These are phyloP conservation scores for Kryphioiulus occultus DNA, from an alignment of 2,888 invertebrate genomes.

Conservation along the genomic window DNA sequence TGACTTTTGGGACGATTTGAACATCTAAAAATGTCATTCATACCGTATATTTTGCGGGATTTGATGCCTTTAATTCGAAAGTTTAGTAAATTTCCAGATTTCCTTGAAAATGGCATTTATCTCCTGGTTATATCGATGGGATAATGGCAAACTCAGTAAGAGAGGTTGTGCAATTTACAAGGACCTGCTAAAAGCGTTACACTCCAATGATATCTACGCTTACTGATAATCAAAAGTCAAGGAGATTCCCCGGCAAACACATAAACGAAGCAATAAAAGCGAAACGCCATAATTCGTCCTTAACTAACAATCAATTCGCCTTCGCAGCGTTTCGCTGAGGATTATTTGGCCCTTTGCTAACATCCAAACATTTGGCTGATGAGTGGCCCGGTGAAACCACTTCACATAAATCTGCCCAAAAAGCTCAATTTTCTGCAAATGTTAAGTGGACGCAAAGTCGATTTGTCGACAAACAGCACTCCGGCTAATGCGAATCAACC, in stretches of 20 bases:
- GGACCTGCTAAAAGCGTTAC: background rate
- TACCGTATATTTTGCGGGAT: too few species aligned
- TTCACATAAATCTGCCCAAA: background rate
- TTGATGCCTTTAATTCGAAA: background rate
- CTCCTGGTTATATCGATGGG: background rate
- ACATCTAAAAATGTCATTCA: too few species aligned
- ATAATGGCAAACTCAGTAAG: background rate
- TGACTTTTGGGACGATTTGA: too few species aligned
- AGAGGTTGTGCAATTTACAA: background rate
- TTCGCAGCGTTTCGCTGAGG: background rate
- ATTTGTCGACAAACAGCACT: background rate
- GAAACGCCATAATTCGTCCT: conserved; percentile 15
- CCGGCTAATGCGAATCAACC: background rate
- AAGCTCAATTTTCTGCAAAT: conserved; percentile 3
- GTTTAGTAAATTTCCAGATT: background rate
- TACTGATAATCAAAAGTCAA: conserved; percentile 1
- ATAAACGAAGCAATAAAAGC: conserved; percentile 7
- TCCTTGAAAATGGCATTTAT: background rate
- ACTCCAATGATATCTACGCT: background rate
- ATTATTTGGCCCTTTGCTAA: background rate
- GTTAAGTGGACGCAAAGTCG: background rate
- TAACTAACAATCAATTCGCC: conserved; percentile 23
- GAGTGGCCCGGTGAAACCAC: conserved; percentile 15
- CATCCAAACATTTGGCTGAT: background rate
- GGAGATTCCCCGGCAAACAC: background rate